A percentile compares a stretch with the other conserved stretches of the same genome.
phyloP scores from a whole-genome alignment of 2,113 vertebrate species.

The Circaetus cinerascens region DNA sequence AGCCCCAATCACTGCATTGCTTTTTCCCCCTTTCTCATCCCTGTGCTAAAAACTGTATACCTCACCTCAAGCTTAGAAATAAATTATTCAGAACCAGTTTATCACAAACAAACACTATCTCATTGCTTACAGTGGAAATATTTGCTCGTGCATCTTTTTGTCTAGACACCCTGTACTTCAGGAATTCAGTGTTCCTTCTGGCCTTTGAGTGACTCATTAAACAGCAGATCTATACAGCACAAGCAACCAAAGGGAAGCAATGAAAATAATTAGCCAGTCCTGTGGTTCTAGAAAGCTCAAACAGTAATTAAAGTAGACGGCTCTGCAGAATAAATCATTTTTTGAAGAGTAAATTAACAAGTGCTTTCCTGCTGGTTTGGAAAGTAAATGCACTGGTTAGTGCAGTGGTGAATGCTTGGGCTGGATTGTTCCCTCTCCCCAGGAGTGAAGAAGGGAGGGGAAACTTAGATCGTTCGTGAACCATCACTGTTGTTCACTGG shows the following conservation, averaged over 20 bases:
- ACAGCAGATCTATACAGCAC: slow-evolving; percentile 61
- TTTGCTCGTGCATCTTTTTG: slow-evolving; percentile 53
- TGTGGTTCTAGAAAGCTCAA: slow-evolving; percentile 68
- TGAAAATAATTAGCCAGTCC: slow-evolving; percentile 67
- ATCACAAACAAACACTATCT: slow-evolving; percentile 59
- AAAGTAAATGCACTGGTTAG: slow-evolving; percentile 7
- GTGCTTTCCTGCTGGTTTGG: slow-evolving; percentile 2
- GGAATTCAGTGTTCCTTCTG: slow-evolving; percentile 52
- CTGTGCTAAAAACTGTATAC: not conserved
- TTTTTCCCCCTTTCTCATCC: not conserved
- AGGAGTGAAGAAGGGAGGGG: not conserved
- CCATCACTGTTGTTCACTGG: not conserved
- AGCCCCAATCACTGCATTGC: not conserved
- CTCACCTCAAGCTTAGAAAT: slow-evolving; percentile 45
- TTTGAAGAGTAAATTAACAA: not conserved
- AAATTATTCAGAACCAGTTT: slow-evolving; percentile 69
- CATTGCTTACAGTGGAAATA: slow-evolving; percentile 64
- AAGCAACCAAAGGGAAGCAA: slow-evolving; percentile 62
- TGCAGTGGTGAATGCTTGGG: not conserved
- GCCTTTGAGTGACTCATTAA: slow-evolving; percentile 71
- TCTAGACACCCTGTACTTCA: slow-evolving; percentile 57
- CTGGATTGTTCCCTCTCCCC: not conserved
- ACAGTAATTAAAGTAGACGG: slow-evolving; percentile 64
- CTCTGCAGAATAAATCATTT: slow-evolving; percentile 46
- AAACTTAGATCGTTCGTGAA: not conserved